These are phyloP conservation scores for Clostera curtula DNA, from an alignment of 2,888 invertebrate genomes.

Conservation along the genomic window DNA sequence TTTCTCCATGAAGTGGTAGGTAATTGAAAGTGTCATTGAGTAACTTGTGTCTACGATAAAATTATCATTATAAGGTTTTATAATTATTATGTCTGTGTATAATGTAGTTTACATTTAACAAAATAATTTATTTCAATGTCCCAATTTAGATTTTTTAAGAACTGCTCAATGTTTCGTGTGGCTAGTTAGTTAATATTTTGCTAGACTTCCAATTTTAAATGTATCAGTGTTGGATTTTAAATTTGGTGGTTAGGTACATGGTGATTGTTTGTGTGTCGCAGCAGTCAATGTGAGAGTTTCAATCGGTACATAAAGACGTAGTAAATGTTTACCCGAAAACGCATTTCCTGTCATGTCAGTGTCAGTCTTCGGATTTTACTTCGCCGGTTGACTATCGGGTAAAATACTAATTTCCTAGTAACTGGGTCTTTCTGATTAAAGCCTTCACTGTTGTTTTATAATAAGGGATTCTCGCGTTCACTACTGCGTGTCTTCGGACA, in stretches of 20 bases:
- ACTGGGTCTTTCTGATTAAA: too few relatives aligned
- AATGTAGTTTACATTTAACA: slow-evolving; percentile 23
- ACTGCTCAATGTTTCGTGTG: slow-evolving; percentile 57
- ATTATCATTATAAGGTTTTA: slow-evolving; percentile 31
- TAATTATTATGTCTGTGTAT: slow-evolving; percentile 21
- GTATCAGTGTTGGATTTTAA: slow-evolving; percentile 10
- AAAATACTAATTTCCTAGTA: too few relatives aligned
- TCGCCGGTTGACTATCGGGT: too few relatives aligned
- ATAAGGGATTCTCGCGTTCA: too few relatives aligned
- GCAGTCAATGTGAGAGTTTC: too few relatives aligned
- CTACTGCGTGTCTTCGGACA: too few relatives aligned
- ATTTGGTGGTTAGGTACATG: slow-evolving; percentile 1
- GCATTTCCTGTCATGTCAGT: too few relatives aligned
- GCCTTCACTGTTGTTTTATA: too few relatives aligned
- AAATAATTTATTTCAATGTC: slow-evolving; percentile 32
- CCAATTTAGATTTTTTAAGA: slow-evolving; percentile 41
- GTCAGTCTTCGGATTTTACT: too few relatives aligned
- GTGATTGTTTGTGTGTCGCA: too few relatives aligned
- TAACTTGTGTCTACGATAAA: slow-evolving; percentile 25
- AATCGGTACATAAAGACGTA: too few relatives aligned
- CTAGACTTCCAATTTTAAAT: slow-evolving; percentile 30
- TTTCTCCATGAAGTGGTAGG: slow-evolving; percentile 46
- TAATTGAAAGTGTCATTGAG: slow-evolving; percentile 32
- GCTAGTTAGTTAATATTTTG: slow-evolving; percentile 34
- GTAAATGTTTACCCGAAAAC: too few relatives aligned